phyloP scores from a whole-genome alignment of 2,888 invertebrate genomes.

The Allolobophora icterica region DNA sequence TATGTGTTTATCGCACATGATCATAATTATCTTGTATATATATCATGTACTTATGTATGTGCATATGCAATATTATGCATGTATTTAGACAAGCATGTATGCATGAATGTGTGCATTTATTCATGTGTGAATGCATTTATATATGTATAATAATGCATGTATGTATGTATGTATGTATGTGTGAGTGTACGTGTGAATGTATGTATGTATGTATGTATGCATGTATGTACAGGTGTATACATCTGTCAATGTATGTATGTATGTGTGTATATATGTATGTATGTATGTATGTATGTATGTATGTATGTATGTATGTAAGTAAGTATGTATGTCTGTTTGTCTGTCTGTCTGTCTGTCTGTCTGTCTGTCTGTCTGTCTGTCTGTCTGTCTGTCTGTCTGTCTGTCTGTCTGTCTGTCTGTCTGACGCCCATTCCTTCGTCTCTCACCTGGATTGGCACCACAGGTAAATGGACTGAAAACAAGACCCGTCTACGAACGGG shows the following conservation, averaged over 20 bases:
- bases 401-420: not conserved
- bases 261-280: slow-evolving; percentile 20
- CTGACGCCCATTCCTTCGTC: slow-evolving; percentile 7
- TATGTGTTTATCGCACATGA: too few species aligned
- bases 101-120: not conserved
- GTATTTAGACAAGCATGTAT: not conserved
- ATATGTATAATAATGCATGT: not conserved
- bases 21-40: too few species aligned
- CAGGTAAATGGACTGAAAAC: not conserved
- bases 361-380: slow-evolving; percentile 22
- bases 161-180: slow-evolving; percentile 29
- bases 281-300: slow-evolving; percentile 21
- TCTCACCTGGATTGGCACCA: slow-evolving; percentile 12
- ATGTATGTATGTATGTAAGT: not conserved
- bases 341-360: slow-evolving; percentile 8
- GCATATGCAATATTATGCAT: not conserved
- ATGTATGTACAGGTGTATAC: not conserved
- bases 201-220: too few species aligned
- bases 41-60: too few species aligned
- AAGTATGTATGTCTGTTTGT: slow-evolving; percentile 29
- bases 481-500: not conserved
- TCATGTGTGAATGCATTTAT: not conserved
- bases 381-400: not conserved
- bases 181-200: not conserved
- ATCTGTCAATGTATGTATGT: slow-evolving; percentile 20